Conservation (phyloP, 2,797 vertebrate genomes). For the Catharus ustulatus region DNA sequence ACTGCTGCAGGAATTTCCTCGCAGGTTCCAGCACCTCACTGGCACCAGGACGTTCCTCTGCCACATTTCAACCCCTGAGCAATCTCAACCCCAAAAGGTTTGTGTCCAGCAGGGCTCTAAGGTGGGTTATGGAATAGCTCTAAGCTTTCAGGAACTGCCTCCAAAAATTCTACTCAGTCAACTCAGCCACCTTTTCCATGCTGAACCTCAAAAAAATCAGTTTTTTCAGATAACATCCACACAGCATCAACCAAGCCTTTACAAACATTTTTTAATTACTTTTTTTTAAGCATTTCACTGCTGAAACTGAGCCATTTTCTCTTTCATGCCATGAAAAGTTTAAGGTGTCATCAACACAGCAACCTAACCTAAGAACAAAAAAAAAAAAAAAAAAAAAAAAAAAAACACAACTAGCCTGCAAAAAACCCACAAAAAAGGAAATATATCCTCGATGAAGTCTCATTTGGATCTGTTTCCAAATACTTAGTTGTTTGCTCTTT, state of each 20-base stretch:
- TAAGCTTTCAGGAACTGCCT: not conserved
- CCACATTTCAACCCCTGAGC: fast-evolving
- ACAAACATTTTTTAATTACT: too few relatives aligned
- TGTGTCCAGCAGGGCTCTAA: too few relatives aligned
- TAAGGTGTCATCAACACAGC: not conserved
- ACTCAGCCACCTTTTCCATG: not conserved
- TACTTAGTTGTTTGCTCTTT: not conserved
- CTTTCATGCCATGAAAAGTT: not conserved
- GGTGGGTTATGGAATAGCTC: not conserved
- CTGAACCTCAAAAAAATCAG: not conserved
- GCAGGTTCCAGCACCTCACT: not conserved
- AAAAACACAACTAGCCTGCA: not conserved
- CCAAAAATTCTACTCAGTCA: not conserved
- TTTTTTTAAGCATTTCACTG: not conserved
- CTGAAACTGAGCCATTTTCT: not conserved
- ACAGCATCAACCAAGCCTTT: not conserved
- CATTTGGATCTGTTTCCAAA: not conserved
- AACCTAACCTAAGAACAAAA: not conserved
- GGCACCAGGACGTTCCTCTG: not conserved
- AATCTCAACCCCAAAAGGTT: too few relatives aligned
- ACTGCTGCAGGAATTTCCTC: not conserved
- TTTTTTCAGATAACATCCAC: not conserved
- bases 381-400: not conserved
- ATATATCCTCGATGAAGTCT: fast-evolving
- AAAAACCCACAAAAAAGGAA: too few relatives aligned